A percentile compares a stretch with the other conserved stretches of the same genome.
These are phyloP conservation scores for Lydus trimaculatus DNA, from an alignment of 2,888 invertebrate species.

Conservation along the genomic window DNA sequence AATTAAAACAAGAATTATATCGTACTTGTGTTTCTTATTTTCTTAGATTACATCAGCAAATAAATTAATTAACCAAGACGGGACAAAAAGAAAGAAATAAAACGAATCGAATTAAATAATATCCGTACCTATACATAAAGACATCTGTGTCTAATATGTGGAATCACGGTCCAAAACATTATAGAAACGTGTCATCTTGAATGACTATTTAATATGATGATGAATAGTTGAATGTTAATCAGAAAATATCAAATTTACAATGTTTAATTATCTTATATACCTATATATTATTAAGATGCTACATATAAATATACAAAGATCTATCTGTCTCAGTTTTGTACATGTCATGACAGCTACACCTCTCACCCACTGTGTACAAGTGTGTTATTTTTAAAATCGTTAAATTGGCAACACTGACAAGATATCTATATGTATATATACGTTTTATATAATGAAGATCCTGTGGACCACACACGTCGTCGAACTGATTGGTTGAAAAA, in stretches of 20 bases:
- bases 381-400: slow-evolving; percentile 51
- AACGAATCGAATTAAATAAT: neutral
- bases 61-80: neutral
- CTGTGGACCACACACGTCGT: slow-evolving; percentile 62
- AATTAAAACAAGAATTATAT: slow-evolving; percentile 17
- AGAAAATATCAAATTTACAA: slow-evolving; percentile 41
- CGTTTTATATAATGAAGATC: slow-evolving; percentile 58
- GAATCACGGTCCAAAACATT: neutral
- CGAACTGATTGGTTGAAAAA: slow-evolving; percentile 56
- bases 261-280: slow-evolving; percentile 46
- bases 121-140: neutral
- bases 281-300: slow-evolving; percentile 1
- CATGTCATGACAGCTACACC: slow-evolving; percentile 43
- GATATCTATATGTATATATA: slow-evolving; percentile 39
- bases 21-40: neutral
- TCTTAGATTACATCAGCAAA: neutral
- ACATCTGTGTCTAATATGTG: slow-evolving; percentile 3
- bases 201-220: slow-evolving; percentile 20
- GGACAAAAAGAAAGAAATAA: neutral
- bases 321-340: slow-evolving; percentile 36
- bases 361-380: slow-evolving; percentile 45
- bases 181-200: neutral
- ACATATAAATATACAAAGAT: neutral
- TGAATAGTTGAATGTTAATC: slow-evolving; percentile 28
- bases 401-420: slow-evolving; percentile 57